Evolutionary conservation across 1,140 invertebrate genomes (phyloP).

Genomic region (Andrena cerasifolii): DNA sequence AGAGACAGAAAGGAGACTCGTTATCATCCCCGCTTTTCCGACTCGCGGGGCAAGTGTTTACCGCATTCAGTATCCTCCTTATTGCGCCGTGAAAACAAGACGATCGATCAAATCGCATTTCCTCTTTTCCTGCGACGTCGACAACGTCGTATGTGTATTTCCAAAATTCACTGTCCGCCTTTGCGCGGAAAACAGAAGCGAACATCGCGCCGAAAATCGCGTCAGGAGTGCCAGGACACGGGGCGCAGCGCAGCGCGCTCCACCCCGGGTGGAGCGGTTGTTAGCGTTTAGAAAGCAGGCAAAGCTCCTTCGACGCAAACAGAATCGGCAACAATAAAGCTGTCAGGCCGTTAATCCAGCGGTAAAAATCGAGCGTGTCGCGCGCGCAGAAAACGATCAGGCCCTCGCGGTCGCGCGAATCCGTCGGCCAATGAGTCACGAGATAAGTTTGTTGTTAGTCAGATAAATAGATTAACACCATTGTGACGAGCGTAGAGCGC

Average conservation of each 20-base stretch:
- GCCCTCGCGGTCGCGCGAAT: conserved; percentile 53
- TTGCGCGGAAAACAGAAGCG: no score
- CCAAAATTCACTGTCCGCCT: background rate
- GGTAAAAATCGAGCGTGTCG: conserved; percentile 32
- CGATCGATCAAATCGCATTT: background rate
- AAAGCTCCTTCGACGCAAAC: background rate
- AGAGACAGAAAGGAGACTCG: background rate
- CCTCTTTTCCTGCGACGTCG: background rate
- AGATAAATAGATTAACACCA: conserved; percentile 80
- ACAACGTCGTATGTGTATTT: background rate
- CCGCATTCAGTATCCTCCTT: no score
- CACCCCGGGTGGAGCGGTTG: no score
- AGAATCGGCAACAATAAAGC: conserved; percentile 3
- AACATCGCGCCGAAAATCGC: no score
- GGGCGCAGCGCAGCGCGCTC: no score
- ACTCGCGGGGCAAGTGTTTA: background rate
- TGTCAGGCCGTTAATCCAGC: conserved; percentile 4
- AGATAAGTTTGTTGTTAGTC: conserved; percentile 77
- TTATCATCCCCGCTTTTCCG: background rate
- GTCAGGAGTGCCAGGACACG: no score
- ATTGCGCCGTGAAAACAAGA: background rate
- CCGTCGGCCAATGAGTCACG: conserved; percentile 71
- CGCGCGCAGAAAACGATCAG: conserved; percentile 25
- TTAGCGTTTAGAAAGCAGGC: background rate
- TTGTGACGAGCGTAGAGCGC: conserved; percentile 69